Base-by-base conservation (phyloP, 2,113 vertebrate genomes). In the Nothocercus julius region DNA sequence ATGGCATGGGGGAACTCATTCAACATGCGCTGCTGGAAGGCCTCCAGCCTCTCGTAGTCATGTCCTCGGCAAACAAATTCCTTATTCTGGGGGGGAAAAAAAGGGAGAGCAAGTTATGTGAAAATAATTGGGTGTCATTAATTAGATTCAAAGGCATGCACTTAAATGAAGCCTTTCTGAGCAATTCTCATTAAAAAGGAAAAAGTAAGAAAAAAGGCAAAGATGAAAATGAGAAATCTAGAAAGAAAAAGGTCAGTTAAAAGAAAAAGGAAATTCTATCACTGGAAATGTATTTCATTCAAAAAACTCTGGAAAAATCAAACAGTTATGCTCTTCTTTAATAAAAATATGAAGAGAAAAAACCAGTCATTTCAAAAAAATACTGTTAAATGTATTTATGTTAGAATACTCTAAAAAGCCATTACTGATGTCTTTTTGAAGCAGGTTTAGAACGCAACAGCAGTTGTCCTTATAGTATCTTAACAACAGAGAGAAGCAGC, bases 31-130 rank as follows among this genome's bases (percentile, higher is more conserved):
- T 99, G 99, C 94, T 99, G 99, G 97, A 99, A 99, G 83, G 99
- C 99, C 97, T 99, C 99, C 97, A 99, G 97, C 83, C 99, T 98
- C 97, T 99, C 99, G 40, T 99, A 99, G 98, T 99, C 99, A 90
- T 99, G 99, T 87, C 99, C 99, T 78, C 99, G 98, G 97, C 99
- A 99, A 97, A 99, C 99, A 98, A 99, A 99, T 98, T 99, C 99
- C 97, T 99, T 99, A 96, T 99, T 99, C 99, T 99, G 97, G 95
- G 54, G 2, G 56, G 78, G 80, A 69, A 62, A 86, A 66, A 84
- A 69, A 85, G 82, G 25, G 30, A 82, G 83, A 86, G 21, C 38
- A 54, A 80, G 34, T 90, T 83, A 76, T 3, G 3, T 58, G 69
- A 89, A 95, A 92, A 88, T 76, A 82, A 84, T 7, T 82, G 16